These are phyloP conservation scores for Neogale vison DNA, from an alignment of 2,113 vertebrate genomes.

Conservation along the genomic window DNA sequence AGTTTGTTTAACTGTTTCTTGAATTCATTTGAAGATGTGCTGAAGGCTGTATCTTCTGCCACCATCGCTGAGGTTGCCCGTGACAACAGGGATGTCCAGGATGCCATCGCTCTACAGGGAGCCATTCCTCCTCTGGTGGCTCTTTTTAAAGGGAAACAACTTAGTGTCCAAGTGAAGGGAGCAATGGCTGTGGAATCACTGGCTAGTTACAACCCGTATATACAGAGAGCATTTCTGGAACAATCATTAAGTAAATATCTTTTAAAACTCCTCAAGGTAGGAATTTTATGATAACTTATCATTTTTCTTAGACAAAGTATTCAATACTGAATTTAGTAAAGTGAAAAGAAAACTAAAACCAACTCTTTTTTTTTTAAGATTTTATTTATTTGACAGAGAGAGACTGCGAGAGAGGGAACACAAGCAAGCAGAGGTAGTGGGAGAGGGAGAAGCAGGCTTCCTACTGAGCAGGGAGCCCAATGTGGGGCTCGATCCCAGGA, in stretches of 20 bases:
- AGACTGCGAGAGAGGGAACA: too few species aligned
- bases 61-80: conserved; percentile 84
- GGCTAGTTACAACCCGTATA: conserved; percentile 79
- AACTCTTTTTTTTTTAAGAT: not conserved
- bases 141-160: conserved; percentile 81
- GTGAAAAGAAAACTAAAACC: not conserved
- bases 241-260: conserved; percentile 81
- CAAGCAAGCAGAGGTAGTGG: too few species aligned
- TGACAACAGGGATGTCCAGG: conserved; percentile 81
- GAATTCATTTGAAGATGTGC: conserved; percentile 74
- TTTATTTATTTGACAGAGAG: not conserved
- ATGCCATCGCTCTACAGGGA: conserved; percentile 76
- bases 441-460: too few species aligned
- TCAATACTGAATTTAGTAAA: not conserved
- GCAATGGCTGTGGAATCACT: conserved; percentile 85
- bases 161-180: conserved; percentile 83
- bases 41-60: conserved; percentile 82
- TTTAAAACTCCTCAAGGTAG: conserved; percentile 86
- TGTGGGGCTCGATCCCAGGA: too few species aligned
- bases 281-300: not conserved
- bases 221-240: conserved; percentile 84
- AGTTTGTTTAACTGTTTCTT: not conserved
- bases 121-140: conserved; percentile 81
- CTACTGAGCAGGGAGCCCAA: too few species aligned
- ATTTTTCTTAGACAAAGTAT: not conserved